Conservation (phyloP, 2,888 invertebrate species). For the Harpalus rubripes region DNA sequence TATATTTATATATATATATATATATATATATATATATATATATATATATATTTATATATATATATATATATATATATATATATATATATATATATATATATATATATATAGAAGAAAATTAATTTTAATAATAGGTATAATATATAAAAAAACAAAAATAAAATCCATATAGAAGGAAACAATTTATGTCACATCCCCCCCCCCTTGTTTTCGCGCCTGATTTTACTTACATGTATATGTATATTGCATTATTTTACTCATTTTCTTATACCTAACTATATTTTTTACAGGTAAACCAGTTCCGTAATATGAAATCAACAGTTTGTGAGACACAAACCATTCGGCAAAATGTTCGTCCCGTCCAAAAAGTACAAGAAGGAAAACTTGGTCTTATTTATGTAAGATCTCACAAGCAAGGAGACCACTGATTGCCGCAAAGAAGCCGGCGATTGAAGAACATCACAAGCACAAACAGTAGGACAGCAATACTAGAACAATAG, state of each 20-base stretch:
- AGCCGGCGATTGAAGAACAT: constrained; percentile 1
- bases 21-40: no score
- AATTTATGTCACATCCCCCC: no score
- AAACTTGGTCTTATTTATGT: constrained; percentile 75
- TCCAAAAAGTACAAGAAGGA: constrained; percentile 74
- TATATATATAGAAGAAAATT: no score
- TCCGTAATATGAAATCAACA: constrained; percentile 75
- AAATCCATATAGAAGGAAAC: no score
- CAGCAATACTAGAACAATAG: constrained; percentile 32
- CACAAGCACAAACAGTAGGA: constrained; percentile 29
- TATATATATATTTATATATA: no score
- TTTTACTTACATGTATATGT: no score
- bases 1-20: no score
- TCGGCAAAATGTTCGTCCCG: constrained; percentile 75
- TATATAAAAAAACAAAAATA: no score
- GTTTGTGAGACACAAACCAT: constrained; percentile 75
- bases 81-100: no score
- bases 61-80: no score
- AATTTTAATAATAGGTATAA: no score
- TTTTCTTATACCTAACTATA: not conserved
- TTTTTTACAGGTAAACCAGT: constrained; percentile 73
- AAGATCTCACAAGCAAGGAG: constrained; percentile 74
- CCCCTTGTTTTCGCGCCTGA: no score
- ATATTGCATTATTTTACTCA: not conserved
- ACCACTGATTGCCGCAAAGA: constrained; percentile 57